Percentiles rank a stretch among this genome's conserved stretches.
Evolutionary conservation across 2,113 vertebrate species (phyloP).

Genomic region (Rhabdornis inornatus): DNA sequence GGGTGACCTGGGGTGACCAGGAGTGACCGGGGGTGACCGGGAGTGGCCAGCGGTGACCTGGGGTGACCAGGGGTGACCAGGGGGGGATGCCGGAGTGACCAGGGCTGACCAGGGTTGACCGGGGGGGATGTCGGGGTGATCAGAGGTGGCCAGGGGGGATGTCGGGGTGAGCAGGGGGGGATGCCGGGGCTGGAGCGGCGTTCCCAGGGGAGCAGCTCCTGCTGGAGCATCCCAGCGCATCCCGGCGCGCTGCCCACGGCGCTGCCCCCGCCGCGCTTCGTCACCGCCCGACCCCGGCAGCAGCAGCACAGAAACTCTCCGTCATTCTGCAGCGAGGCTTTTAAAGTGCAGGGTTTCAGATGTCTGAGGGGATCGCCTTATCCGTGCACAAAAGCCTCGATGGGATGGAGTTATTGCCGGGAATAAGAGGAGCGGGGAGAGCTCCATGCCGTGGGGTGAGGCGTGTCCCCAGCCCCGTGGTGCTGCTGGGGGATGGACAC

Average conservation of each 20-base stretch:
- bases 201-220: background rate
- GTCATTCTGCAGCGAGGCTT: background rate
- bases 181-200: too few species aligned
- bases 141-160: too few species aligned
- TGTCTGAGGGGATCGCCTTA: background rate
- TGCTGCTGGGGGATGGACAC: background rate
- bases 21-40: background rate
- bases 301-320: background rate
- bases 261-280: accelerated
- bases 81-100: too few species aligned
- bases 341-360: background rate
- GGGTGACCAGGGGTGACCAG: too few species aligned
- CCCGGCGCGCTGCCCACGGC: background rate
- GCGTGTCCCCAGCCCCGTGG: accelerated
- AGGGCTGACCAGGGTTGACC: too few species aligned
- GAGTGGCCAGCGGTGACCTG: too few species aligned
- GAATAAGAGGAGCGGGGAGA: background rate
- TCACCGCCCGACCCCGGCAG: background rate
- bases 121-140: background rate
- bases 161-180: too few species aligned
- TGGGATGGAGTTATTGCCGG: background rate
- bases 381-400: background rate
- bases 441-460: accelerated
- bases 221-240: background rate
- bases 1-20: too few species aligned